phyloP scores from a whole-genome alignment of 2,113 vertebrate genomes.

The Microtus ochrogaster region DNA sequence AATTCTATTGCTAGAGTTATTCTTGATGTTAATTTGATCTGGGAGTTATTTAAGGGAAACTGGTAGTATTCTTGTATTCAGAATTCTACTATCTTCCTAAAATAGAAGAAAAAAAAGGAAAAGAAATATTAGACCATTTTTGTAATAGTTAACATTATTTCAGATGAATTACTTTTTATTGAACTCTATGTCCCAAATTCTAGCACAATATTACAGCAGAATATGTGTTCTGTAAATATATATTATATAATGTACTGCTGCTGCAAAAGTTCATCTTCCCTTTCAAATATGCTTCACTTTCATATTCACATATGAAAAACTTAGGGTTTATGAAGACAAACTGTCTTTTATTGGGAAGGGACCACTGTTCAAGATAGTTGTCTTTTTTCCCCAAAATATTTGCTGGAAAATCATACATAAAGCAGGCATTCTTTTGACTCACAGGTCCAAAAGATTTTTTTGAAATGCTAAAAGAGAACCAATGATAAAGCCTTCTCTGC shows the following conservation, averaged over 20 bases:
- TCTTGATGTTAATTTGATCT: slow-evolving; percentile 22
- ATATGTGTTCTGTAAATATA: neutral
- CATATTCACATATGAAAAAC: neutral
- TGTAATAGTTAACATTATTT: neutral
- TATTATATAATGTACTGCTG: neutral
- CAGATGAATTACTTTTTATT: neutral
- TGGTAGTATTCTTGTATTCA: neutral
- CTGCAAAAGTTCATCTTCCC: neutral
- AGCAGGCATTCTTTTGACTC: slow-evolving; percentile 19
- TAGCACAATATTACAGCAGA: neutral
- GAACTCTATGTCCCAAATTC: neutral
- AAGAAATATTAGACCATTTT: neutral
- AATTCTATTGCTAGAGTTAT: neutral
- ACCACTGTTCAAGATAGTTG: neutral
- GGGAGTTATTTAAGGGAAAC: neutral
- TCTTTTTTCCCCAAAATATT: slow-evolving; percentile 5
- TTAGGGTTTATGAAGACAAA: slow-evolving; percentile 19
- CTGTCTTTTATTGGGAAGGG: neutral
- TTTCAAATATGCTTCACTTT: slow-evolving; percentile 30
- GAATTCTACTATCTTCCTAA: slow-evolving; percentile 16
- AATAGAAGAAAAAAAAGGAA: neutral
- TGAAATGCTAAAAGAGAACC: slow-evolving; percentile 58
- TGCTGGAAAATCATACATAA: slow-evolving; percentile 55
- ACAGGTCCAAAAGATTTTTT: slow-evolving; percentile 59
- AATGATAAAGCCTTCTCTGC: slow-evolving; percentile 75